Evolutionary conservation across 92 coral and sea anemone genomes (phyloP), one percentile per base, ranked within the genome.

Genomic region (Montipora capitata): DNA sequence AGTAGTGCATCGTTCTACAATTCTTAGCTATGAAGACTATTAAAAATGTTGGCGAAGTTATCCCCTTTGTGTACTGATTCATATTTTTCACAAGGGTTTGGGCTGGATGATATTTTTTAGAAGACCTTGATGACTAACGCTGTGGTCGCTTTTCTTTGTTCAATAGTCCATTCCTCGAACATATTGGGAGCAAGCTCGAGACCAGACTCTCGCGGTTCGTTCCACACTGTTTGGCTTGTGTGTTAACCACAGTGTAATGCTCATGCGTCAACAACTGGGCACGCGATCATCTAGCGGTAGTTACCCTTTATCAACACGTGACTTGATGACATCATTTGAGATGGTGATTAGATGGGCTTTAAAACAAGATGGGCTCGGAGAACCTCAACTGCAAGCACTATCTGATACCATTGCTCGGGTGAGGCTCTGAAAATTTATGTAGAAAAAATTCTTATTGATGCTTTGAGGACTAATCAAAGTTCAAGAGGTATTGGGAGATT

Each of bases 201-300:
- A 94, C 68, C 94, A 91, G 79, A 79, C 96, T 35, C 92, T 95
- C 73, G 88, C 91, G 13, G 92, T 95, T 61, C 99, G 99, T 27
- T 93, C 99, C 48, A 91, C 96, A 48, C 80, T 96, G 62, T 97
- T 94, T 75, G 95, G 99, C 72, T 71, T 97, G 73, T 97, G 98
- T 77, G 93, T 97, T 39, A 84, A 92, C 68, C 99, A 97, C 90
- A 92, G 98, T 67, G 49, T 94, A 0, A 81, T 97, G 38, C 89
- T 95, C 43, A 88, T 94, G 84, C 95, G 99, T 85, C 98, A 97
- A 88, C 91, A 77, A 81, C 91, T 87, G 42, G 99, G 99, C 27
- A 90, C 98, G 63, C 96, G 99, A 58, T 96, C 98, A 48, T 96
- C 96, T 83, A 76, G 91, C 71, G 92, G 96, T 42, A 88, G 83